Evolutionary conservation across 2,797 vertebrate species (phyloP), one percentile per base, ranked within the genome.

Genomic region (Enteromius thamalakanensis): DNA sequence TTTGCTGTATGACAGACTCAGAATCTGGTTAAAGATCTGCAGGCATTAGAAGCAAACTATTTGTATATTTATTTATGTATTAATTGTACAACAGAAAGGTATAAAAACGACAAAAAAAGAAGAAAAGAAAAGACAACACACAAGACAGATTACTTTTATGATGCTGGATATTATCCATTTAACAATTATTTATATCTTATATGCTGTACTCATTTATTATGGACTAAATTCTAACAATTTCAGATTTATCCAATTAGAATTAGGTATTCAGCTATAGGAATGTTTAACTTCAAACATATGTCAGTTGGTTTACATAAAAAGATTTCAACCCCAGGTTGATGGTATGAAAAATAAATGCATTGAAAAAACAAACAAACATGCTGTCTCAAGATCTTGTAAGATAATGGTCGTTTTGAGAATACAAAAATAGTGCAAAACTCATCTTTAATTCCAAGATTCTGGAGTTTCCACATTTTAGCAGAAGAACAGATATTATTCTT

Each of bases 271-370:
- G 62, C 29, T 19, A 17, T 17, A 34, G 62, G 7, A 34, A 19
- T 64, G 47, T 12, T 19, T n/a, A 64, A 51, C 19, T 65, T 2
- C 40, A 9, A 60, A 71, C 26, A 23, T 42, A n/a, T 76, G 34
- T 60, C 12, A 34, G 4, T 58, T 37, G 12, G 29, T 40, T 60
- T 42, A 76, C 11, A 60, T 23, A 3, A 53, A n/a, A 53, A 11
- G 3, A 60, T 47, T 17, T 1, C n/a, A 47, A 71, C 4, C 17
- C 78, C 15, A 42, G 34, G 9, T 14, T 58, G 26, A 40, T 58
- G 34, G n/a, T 17, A 4, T 42, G 6, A 58, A 81, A 62, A 64
- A 34, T 12, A 80, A 60, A 80, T 23, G 37, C n/a, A 71, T 42
- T 5, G 15, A 49, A 15, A 49, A 49, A 49, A 47, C 45, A 14